phyloP scores from a whole-genome alignment of 2,797 vertebrate species.

The Diplodus puntazzo region DNA sequence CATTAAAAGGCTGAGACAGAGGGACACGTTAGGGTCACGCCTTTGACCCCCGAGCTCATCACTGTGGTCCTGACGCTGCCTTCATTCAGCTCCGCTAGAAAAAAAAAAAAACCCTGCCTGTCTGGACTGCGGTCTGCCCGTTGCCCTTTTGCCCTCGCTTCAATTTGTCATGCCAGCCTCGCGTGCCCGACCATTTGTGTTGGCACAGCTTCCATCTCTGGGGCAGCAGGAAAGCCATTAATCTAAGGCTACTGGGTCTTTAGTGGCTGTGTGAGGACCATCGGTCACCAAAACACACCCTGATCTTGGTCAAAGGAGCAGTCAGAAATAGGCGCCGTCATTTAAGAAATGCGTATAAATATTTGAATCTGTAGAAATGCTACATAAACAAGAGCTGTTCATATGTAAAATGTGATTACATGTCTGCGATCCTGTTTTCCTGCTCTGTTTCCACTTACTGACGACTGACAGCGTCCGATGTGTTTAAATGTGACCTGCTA shows the following conservation, averaged over 20 bases:
- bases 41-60: conserved; percentile 54
- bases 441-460: conserved; percentile 26
- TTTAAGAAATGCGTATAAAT: conserved; percentile 47
- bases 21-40: conserved; percentile 61
- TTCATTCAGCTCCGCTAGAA: conserved; percentile 33
- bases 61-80: conserved; percentile 36
- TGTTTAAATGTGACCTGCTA: conserved; percentile 4
- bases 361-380: conserved; percentile 37
- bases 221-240: conserved; percentile 72
- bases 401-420: conserved; percentile 31
- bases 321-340: conserved; percentile 39
- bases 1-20: conserved; percentile 75
- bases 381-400: conserved; percentile 36
- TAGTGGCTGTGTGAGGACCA: conserved; percentile 57
- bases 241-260: conserved; percentile 70
- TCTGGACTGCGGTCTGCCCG: conserved; percentile 45
- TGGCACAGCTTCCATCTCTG: conserved; percentile 75
- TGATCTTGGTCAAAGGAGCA: conserved; percentile 56
- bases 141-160: conserved; percentile 66
- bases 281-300: conserved; percentile 59
- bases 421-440: conserved; percentile 33
- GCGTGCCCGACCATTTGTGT: conserved; percentile 76
- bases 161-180: conserved; percentile 67
- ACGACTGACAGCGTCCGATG: not conserved
- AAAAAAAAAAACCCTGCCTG: conserved; percentile 30